phyloP scores from a whole-genome alignment of 1,140 invertebrate species.

The Neodiprion pinetum region DNA sequence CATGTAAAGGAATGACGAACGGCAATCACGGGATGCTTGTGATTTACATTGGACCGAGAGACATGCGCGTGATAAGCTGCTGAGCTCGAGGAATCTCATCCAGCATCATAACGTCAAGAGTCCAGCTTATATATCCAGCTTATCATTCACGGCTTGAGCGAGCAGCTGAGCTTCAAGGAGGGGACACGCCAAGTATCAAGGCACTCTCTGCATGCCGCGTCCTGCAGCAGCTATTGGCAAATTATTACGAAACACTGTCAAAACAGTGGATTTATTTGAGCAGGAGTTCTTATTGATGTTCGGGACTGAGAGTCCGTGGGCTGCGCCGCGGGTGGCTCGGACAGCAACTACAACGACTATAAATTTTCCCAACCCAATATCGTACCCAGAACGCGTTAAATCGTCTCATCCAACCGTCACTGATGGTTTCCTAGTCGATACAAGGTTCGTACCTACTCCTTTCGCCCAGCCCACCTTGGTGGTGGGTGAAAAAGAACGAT shows the following conservation, averaged over 20 bases:
- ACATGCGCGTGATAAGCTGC: too few relatives aligned
- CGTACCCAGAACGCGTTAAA: slow-evolving; percentile 55
- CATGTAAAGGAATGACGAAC: not conserved
- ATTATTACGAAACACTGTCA: slow-evolving; percentile 59
- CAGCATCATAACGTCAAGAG: too few relatives aligned
- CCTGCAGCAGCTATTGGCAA: slow-evolving; percentile 41
- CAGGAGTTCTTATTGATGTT: slow-evolving; percentile 56
- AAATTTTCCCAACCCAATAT: slow-evolving; percentile 57
- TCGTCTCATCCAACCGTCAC: slow-evolving; percentile 2
- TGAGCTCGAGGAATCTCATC: too few relatives aligned
- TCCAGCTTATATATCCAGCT: too few relatives aligned
- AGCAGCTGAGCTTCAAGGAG: too few relatives aligned
- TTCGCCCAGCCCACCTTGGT: not conserved
- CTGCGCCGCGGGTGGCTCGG: slow-evolving; percentile 47
- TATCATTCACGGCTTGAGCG: too few relatives aligned
- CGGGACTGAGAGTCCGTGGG: slow-evolving; percentile 43
- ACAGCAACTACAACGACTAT: slow-evolving; percentile 51
- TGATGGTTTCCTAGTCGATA: not conserved
- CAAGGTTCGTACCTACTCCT: not conserved
- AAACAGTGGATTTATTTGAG: slow-evolving; percentile 57
- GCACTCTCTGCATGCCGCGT: slow-evolving; percentile 14
- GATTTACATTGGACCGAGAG: too few relatives aligned
- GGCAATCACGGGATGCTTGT: not conserved
- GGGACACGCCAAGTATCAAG: too few relatives aligned
- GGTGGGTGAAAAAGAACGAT: too few relatives aligned